A percentile compares a stretch with the other conserved stretches of the same genome.
Conservation (phyloP, 2,113 vertebrate genomes). For the Mormyrus iriodes region DNA sequence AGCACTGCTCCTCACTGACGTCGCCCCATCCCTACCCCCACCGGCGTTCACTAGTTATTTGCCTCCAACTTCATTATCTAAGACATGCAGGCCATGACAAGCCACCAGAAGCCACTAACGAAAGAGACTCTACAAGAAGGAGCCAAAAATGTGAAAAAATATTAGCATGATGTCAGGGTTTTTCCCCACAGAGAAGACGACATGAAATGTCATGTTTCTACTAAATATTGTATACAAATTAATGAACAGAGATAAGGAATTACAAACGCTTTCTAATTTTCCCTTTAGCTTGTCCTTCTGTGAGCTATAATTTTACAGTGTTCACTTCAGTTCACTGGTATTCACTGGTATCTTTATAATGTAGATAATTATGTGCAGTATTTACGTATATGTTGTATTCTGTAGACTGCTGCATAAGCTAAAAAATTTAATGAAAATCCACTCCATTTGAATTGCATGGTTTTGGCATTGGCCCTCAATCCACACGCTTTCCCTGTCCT, state of each 20-base stretch:
- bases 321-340: not conserved
- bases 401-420: not conserved
- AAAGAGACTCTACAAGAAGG: not conserved
- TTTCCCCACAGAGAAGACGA: not conserved
- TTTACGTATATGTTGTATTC: not conserved
- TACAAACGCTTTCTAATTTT: not conserved
- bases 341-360: not conserved
- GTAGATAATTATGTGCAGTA: not conserved
- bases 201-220: not conserved
- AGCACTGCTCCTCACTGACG: not conserved
- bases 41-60: not conserved
- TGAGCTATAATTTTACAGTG: not conserved
- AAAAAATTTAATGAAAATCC: not conserved
- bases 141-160: not conserved
- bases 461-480: conserved; percentile 5
- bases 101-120: not conserved
- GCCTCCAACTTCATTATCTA: not conserved
- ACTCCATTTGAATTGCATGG: not conserved
- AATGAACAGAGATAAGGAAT: not conserved
- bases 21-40: not conserved
- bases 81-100: not conserved
- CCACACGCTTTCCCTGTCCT: conserved; percentile 19
- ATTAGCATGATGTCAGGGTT: not conserved
- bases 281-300: not conserved
- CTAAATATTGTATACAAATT: not conserved